Evolutionary conservation across 2,797 vertebrate species (phyloP), one percentile per base, ranked within the genome.

Genomic region (Lithobates sylvaticus): DNA sequence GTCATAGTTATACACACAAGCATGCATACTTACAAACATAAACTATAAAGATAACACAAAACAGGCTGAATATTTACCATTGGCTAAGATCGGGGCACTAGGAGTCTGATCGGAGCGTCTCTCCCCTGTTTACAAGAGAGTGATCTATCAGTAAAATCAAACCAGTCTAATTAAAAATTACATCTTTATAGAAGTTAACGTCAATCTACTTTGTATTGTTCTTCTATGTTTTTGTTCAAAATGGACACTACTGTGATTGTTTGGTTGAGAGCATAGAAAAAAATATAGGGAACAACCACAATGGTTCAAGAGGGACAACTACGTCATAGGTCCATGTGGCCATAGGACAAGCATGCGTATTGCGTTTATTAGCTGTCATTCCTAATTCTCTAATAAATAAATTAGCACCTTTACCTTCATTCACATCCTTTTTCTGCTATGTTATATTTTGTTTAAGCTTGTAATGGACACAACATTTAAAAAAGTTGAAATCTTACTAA

Each of bases 81-180:
- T 99, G 95, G 98, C 97, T 96, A 99, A 97, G 95, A 97, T 97
- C 96, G 98, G 97, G 94, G 95, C 95, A 94, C 96, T 94, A 95
- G 95, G 93, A 95, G 93, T 96, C 95, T 97, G 95, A 95, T 96
- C 97, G 96, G 96, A 93, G 96, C 97, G 98, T 96, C 97, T 98
- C 95, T 98, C 98, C 95, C 98, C 98, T 99, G 97, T 96, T 96
- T 78, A 92, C 93, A 93, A 93, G 93, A 94, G 93, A 94, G 90
- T 89, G 85, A 90, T 95, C 93, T 42, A 26, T 85, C 70, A 85
- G 54, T 67, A 18, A 47, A 54, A 74, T 47, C 18, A 76, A 76
- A n/a, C 44, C 47, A 76, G 27, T 26, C 13, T 73, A 15, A 58
- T 21, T 58, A 76, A 32, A 76, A 76, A 42, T 13, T 54, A 76